Evolutionary conservation across 2,888 invertebrate genomes (phyloP), one percentile per base, ranked within the genome.

Genomic region (Unio pictorum): DNA sequence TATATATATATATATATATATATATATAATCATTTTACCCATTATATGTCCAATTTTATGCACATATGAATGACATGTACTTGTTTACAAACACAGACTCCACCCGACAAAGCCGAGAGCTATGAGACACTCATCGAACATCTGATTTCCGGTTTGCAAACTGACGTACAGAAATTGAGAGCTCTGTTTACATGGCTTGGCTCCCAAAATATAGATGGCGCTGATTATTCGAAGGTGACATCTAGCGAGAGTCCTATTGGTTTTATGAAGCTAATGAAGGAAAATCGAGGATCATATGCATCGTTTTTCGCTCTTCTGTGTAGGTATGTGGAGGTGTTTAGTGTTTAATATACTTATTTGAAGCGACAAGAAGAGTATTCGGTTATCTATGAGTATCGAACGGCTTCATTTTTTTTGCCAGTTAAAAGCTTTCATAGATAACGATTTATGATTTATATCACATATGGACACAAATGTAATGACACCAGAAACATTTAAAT

Each of bases 171-270:
- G 30, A 75, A 71, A 57, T 55, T 78, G 1, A 69, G 80, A 3
- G 70, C 76, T 8, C 66, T 80, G 17, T 78, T 80, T 67, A 67
- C 76, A 23, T 80, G 80, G 80, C 68, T 78, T 34, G 76, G 75
- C 5, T 64, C 45, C 56, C 77, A 77, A 62, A 55, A 60, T 45
- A 71, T 73, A 28, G 64, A 69, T 20, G 66, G 54, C 15, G 69
- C 61, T 2, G 64, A 73, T 64, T 74, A 69, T 56, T 69, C 73
- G 3, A 64, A 67, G 3, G 74, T 71, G 7, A 74, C 73, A 5
- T 68, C 71, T 17, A 75, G 66, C 54, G 72, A 80, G 30, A 71
- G 75, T 18, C 78, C 78, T 23, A 61, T 64, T n/a, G 80, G 78
- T 4, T 75, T 75, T 30, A 69, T 80, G 68, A 75, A 76, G 61